A percentile compares a stretch with the other conserved stretches of the same genome.
Evolutionary conservation across 1,140 invertebrate genomes (phyloP).

Genomic region (Heterodera carotae): DNA sequence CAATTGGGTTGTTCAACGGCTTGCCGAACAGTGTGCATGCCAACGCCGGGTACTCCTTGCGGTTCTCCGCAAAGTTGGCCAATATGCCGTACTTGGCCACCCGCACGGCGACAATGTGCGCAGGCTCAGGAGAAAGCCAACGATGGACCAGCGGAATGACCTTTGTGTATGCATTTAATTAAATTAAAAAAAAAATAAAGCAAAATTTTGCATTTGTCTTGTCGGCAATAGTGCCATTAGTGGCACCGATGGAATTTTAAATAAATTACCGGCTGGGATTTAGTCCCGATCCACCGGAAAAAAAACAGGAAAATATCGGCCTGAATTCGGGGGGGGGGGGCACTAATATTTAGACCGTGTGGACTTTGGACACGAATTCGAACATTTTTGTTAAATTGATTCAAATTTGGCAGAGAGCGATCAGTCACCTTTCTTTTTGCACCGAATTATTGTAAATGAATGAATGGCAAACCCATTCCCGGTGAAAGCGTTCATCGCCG

Average conservation of each 20-base stretch:
- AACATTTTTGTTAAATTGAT: too few relatives aligned
- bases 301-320: too few relatives aligned
- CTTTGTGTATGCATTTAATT: background rate
- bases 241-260: too few relatives aligned
- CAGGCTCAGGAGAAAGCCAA: constrained; percentile 38
- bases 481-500: constrained; percentile 37
- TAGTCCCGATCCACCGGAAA: too few relatives aligned
- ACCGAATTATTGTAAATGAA: too few relatives aligned
- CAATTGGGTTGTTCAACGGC: constrained; percentile 48
- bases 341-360: too few relatives aligned
- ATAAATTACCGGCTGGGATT: too few relatives aligned
- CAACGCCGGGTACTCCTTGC: constrained; percentile 40
- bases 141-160: constrained; percentile 40
- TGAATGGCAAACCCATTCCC: constrained; percentile 32
- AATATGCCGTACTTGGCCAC: constrained; percentile 36
- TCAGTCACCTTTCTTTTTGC: constrained; percentile 1
- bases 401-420: too few relatives aligned
- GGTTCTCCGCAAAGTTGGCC: constrained; percentile 18
- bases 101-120: constrained; percentile 34
- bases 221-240: too few relatives aligned
- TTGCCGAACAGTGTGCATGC: constrained; percentile 39
- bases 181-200: constrained; percentile 32
- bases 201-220: too few relatives aligned
- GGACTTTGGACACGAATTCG: too few relatives aligned
- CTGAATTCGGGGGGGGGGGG: too few relatives aligned